These are phyloP conservation scores for Arenaria interpres DNA, from an alignment of 2,113 vertebrate genomes.

Conservation along the genomic window DNA sequence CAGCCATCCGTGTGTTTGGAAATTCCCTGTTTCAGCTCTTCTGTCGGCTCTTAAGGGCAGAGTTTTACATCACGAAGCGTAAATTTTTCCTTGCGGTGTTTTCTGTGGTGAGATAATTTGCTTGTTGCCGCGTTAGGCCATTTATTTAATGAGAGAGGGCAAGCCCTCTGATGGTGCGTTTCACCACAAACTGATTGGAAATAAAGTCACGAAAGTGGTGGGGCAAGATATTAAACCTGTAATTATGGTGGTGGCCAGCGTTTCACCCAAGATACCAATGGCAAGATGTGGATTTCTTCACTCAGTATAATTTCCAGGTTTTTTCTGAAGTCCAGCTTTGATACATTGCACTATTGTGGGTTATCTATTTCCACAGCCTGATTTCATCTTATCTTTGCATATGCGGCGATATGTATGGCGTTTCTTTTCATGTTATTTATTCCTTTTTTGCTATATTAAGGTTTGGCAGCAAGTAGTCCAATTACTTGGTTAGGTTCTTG, in stretches of 20 bases:
- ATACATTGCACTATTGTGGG: neutral
- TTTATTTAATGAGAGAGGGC: neutral
- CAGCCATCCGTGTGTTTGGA: neutral
- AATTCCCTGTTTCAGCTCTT: neutral
- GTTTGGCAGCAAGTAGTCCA: neutral
- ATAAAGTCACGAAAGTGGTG: neutral
- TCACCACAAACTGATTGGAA: neutral
- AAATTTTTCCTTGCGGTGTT: neutral
- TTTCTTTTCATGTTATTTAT: neutral
- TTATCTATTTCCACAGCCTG: neutral
- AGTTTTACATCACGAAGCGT: neutral
- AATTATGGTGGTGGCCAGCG: neutral
- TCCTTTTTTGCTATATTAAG: neutral
- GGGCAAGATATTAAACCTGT: neutral
- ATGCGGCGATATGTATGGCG: fast-evolving
- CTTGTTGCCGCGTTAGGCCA: neutral
- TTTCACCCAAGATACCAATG: neutral
- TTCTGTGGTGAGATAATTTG: neutral
- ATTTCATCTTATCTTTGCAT: neutral
- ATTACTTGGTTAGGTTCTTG: neutral
- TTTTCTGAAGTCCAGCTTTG: neutral
- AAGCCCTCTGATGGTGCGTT: neutral
- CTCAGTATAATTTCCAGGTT: fast-evolving
- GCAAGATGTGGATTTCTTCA: neutral
- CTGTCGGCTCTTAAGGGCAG: neutral